Conservation (phyloP, 1,140 invertebrate species). For the Drosophila albomicans region DNA sequence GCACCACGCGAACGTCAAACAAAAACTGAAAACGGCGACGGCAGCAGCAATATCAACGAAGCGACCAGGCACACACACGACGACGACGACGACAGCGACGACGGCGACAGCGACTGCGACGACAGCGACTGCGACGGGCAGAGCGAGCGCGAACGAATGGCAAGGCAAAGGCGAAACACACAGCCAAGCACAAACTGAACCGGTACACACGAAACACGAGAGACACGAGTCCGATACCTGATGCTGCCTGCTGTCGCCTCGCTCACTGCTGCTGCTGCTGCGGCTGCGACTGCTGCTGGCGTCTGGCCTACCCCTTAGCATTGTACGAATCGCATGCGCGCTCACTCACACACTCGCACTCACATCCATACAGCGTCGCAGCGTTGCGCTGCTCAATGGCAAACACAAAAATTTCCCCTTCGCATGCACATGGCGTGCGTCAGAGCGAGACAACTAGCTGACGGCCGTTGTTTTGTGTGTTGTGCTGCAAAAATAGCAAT, state of each 20-base stretch:
- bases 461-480: neutral
- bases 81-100: conserved; percentile 44
- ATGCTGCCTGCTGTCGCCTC: conserved; percentile 35
- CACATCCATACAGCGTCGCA: conserved; percentile 20
- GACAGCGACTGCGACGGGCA: conserved; percentile 16
- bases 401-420: conserved; percentile 54
- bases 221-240: conserved; percentile 41
- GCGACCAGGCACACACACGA: conserved; percentile 32
- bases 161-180: conserved; percentile 51
- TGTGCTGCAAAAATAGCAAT: conserved; percentile 67
- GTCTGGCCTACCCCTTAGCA: conserved; percentile 38
- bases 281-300: neutral
- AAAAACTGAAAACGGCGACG: conserved; percentile 77
- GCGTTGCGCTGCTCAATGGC: conserved; percentile 42
- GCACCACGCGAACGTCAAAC: conserved; percentile 78
- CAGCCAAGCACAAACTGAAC: conserved; percentile 52
- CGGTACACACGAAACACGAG: conserved; percentile 31
- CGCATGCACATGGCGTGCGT: conserved; percentile 8
- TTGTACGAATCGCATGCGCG: conserved; percentile 68
- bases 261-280: conserved; percentile 4
- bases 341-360: conserved; percentile 44
- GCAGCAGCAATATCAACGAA: conserved; percentile 44
- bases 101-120: conserved; percentile 38
- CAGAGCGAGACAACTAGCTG: conserved; percentile 55
- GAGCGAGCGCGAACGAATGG: conserved; percentile 60